Evolutionary conservation across 2,113 vertebrate species (phyloP).

Genomic region (Clarias batrachus): DNA sequence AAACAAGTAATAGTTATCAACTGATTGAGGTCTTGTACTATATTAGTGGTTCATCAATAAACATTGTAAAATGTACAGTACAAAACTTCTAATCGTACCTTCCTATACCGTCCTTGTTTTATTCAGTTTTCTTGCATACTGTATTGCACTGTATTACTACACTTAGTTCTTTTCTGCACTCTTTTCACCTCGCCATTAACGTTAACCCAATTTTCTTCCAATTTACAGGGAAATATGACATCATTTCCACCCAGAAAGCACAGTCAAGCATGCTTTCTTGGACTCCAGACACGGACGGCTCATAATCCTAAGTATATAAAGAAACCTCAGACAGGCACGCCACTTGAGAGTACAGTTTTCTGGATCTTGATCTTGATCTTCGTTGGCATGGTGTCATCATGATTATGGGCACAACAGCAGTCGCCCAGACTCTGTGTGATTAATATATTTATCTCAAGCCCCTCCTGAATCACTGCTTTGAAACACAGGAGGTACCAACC

Average conservation of each 20-base stretch:
- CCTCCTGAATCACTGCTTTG: no score
- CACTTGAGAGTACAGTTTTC: not conserved
- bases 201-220: not conserved
- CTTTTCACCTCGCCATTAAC: not conserved
- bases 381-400: not conserved
- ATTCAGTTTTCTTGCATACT: not conserved
- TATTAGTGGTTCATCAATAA: not conserved
- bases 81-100: not conserved
- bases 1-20: not conserved
- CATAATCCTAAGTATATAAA: not conserved
- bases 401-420: not conserved
- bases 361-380: slow-evolving; percentile 2
- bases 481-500: not conserved
- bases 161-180: not conserved
- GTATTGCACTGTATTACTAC: not conserved
- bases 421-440: not conserved
- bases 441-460: slow-evolving; percentile 20
- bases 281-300: not conserved
- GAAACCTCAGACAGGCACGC: not conserved
- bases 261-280: not conserved
- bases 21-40: not conserved
- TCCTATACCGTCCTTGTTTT: not conserved
- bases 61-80: not conserved
- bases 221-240: not conserved
- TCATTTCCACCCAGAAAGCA: not conserved